phyloP scores from a whole-genome alignment of 30 jellyfish, hydroid and myxozoan genomes.

The Hydractinia echinata region DNA sequence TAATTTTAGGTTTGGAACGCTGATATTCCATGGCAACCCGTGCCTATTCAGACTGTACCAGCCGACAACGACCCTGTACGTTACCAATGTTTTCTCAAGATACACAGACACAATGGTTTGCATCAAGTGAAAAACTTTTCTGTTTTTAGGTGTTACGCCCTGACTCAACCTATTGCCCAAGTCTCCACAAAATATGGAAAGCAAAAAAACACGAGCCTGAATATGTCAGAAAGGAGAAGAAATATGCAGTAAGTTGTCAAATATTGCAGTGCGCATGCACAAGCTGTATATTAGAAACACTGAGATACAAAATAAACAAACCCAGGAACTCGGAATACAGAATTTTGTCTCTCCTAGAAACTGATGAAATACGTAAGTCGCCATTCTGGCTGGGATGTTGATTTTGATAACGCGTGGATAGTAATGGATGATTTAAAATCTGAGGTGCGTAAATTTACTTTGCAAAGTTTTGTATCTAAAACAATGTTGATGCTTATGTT shows the following conservation, averaged over 20 bases:
- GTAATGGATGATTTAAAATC: constrained; percentile 1
- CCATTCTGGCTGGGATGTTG: background rate
- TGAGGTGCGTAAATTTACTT: constrained; percentile 1
- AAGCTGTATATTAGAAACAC: too few species aligned
- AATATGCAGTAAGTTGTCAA: background rate
- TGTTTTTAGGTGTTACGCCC: background rate
- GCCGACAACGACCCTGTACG: constrained; percentile 60
- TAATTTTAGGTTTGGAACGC: constrained; percentile 56
- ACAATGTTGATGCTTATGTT: background rate
- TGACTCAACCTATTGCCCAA: background rate
- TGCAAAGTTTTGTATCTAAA: background rate
- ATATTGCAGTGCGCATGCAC: too few species aligned
- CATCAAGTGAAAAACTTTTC: too few species aligned
- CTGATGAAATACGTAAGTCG: constrained; percentile 3
- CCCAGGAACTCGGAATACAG: too few species aligned
- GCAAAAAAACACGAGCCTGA: background rate
- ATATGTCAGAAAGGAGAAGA: background rate
- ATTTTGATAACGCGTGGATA: constrained; percentile 7
- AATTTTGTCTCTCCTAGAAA: background rate
- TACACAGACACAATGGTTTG: too few species aligned
- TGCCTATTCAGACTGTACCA: constrained; percentile 79
- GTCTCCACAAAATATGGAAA: background rate
- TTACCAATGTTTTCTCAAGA: too few species aligned
- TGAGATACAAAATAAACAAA: too few species aligned
- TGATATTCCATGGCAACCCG: constrained; percentile 74